Evolutionary conservation across 2,113 vertebrate genomes (phyloP).

Genomic region (Actenoides hombroni): DNA sequence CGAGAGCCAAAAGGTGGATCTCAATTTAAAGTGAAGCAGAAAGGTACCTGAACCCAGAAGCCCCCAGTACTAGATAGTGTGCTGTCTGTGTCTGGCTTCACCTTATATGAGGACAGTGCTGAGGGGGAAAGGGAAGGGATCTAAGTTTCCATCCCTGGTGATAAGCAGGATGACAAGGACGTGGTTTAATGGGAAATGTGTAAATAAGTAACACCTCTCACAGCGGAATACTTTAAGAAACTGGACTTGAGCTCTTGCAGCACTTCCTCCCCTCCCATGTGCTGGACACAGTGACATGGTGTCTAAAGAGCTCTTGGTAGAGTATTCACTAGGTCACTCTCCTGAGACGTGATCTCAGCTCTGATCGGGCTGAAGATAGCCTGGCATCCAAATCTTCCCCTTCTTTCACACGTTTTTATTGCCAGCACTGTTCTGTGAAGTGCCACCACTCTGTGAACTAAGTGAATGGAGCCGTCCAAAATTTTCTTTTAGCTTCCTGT

Average conservation of each 20-base stretch:
- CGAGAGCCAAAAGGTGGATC: background rate
- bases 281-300: background rate
- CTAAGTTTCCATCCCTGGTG: background rate
- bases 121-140: background rate
- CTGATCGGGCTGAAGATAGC: background rate
- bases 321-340: background rate
- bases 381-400: background rate
- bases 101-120: background rate
- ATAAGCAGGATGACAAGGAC: background rate
- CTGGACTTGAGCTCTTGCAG: background rate
- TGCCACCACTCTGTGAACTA: background rate
- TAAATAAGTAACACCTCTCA: background rate
- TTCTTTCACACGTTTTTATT: constrained; percentile 25
- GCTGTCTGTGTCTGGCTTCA: background rate
- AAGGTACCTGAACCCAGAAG: background rate
- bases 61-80: background rate
- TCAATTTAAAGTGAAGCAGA: background rate
- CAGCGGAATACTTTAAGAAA: background rate
- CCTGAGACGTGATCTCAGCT: constrained; percentile 4
- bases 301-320: background rate
- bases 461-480: background rate
- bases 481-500: background rate
- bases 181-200: background rate
- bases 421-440: background rate
- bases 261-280: background rate